A percentile compares a stretch with the other conserved stretches of the same genome.
Evolutionary conservation across 2,888 invertebrate genomes (phyloP).

Genomic region (Microplitis manilae): DNA sequence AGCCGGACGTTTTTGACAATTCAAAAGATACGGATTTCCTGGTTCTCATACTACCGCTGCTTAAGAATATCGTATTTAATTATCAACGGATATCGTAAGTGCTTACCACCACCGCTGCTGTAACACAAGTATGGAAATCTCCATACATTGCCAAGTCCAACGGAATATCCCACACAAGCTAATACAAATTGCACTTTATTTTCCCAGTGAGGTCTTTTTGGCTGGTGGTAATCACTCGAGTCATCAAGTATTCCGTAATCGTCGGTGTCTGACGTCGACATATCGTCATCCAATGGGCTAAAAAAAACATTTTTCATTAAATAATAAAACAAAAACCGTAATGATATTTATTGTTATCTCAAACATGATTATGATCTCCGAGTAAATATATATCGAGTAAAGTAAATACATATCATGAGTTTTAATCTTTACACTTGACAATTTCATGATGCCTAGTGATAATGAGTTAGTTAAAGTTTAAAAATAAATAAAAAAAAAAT

Average conservation of each 20-base stretch:
- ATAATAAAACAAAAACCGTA: background rate
- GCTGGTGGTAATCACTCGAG: conserved; percentile 76
- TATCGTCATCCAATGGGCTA: conserved; percentile 84
- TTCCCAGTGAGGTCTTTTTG: conserved; percentile 87
- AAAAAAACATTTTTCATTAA: conserved; percentile 46
- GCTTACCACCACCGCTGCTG: conserved; percentile 89
- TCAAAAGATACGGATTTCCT: conserved; percentile 17
- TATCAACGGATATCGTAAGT: background rate
- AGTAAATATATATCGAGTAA: background rate
- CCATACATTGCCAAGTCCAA: conserved; percentile 92
- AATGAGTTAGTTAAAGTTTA: background rate
- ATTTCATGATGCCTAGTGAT: background rate
- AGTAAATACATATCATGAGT: background rate
- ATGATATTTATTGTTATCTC: background rate
- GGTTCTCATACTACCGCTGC: conserved; percentile 19
- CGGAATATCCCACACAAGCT: conserved; percentile 91
- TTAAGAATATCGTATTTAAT: background rate
- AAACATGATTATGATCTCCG: background rate
- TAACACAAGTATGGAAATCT: conserved; percentile 94
- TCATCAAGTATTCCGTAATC: conserved; percentile 79
- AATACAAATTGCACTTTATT: conserved; percentile 91
- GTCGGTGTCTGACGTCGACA: conserved; percentile 83
- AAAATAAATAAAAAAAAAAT: conserved; percentile 5
- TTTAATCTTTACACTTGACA: background rate
- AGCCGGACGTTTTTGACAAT: conserved; percentile 9